Base-by-base conservation (phyloP, 2,113 vertebrate genomes). In the Percina caprodes region DNA sequence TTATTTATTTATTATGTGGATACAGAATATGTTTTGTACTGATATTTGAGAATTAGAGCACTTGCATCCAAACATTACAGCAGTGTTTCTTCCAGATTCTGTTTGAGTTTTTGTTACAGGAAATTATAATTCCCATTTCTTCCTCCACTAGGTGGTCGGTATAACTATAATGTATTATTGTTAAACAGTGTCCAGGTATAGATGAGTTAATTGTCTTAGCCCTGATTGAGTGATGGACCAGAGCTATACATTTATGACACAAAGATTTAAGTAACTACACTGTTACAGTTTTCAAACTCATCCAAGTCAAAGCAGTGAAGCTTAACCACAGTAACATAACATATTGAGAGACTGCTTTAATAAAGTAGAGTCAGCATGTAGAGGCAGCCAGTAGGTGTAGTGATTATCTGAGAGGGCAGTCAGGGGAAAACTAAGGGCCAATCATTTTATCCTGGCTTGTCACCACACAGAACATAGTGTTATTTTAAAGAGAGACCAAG, bases 401-500 rank as follows among this genome's bases (percentile, higher is more conserved):
- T 88, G 84, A 92, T 92, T 88, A 90, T 89, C 84, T 89, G 75
- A 82, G 84, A 80, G 82, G 82, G 78, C 74, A 84, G 89, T 82
- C 63, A 42, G 75, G 70, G 56, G 85, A 89, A 92, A 94, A 93
- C 88, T 88, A 92, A 94, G 79, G 74, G 86, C 91, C 92, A 92
- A 93, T 94, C 92, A 92, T 94, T 94, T 93, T 72, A 90, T 89
- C 77, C 71, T 21, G 74, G 62, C 84, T 89, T 92, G 91, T 94
- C 94, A 94, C 85, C 58, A 71, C 82, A 77, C 63, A 74, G 84
- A 88, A 90, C 87, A 75, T 76, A 88, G 82, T 88, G 88, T 90
- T 88, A 88, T 90, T 91, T 87, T 84, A 91, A 88, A 88, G 77
- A 77, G 84, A 86, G 73, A n/a, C 49, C 1, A 69, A 59, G 51